Evolutionary conservation across 1,140 invertebrate species (phyloP), one percentile per base, ranked within the genome.

Genomic region (Cyclargus thomasi): DNA sequence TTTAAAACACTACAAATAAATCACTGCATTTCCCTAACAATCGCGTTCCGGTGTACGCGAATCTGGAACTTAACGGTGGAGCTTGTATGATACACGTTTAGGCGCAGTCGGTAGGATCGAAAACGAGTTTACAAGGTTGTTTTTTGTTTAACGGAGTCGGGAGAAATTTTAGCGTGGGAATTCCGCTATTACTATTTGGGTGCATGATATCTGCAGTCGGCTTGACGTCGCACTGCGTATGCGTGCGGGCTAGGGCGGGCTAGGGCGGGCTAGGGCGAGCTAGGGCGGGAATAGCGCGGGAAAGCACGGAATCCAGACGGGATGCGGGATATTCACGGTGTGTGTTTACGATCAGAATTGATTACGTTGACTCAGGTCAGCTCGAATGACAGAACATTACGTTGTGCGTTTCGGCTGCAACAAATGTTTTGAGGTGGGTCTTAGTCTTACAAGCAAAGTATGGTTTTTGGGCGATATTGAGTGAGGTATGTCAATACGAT

Each of bases 151-250:
- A 67, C 18, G 17, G 57, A 55, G 57, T 59, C 57, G 21, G 55
- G 57, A 59, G 65, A 22, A 62, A 36, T 67, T 67, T 67, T 67
- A 67, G 65, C 65, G 65, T 66, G 65, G 65, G 65, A 66, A 66
- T 66, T 59, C 57, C 22, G 65, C 53, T 57, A 66, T 57, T 53
- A 66, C 53, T 57, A 59, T 53, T 35, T 66, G 55, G 55, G 23
- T 59, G 65, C 65, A 59, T 59, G 65, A 67, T 39, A 67, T 67
- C 65, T 62, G 68, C 47, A 72, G 67, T 70, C 20, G 63, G 67
- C 64, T 67, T 72, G 69, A 67, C 71, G 71, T 65, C 69, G 72
- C 72, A 73, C 20, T 73, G 72, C 72, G 72, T 73, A 70, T 70
- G 62, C 64, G 59, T 64, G 69, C 69, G 69, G 57, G 67, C 29